Conservation (phyloP, 2,113 vertebrate species). For the Nibea coibor region DNA sequence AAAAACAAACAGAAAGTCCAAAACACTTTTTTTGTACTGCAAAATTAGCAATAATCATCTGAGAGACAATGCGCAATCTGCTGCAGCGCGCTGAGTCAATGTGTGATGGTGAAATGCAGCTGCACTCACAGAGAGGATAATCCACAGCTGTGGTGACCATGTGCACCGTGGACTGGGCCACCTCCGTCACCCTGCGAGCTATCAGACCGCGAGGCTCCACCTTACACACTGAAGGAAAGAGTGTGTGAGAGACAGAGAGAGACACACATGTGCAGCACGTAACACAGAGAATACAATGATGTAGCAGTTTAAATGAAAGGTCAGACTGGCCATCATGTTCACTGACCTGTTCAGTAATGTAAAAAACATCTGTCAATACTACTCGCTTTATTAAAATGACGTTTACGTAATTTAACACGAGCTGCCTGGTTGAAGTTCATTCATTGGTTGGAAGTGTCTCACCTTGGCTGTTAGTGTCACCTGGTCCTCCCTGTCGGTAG, state of each 20-base stretch:
- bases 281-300: background rate
- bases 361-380: background rate
- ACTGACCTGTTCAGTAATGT: background rate
- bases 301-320: background rate
- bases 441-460: background rate
- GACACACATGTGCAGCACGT: background rate
- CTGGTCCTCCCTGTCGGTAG: slow-evolving; percentile 76
- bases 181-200: slow-evolving; percentile 86
- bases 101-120: background rate
- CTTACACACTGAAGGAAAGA: slow-evolving; percentile 61
- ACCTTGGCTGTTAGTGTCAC: slow-evolving; percentile 73
- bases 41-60: background rate
- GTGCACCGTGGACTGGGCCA: slow-evolving; percentile 85
- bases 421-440: background rate
- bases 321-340: background rate
- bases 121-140: slow-evolving; percentile 86
- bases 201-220: slow-evolving; percentile 82
- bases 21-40: background rate
- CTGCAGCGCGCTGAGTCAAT: background rate
- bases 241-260: background rate
- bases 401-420: background rate
- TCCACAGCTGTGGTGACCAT: slow-evolving; percentile 85
- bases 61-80: background rate
- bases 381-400: background rate
- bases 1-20: background rate